These are phyloP conservation scores for Ficedula albicollis DNA, from an alignment of 2,797 vertebrate genomes.

Conservation along the genomic window DNA sequence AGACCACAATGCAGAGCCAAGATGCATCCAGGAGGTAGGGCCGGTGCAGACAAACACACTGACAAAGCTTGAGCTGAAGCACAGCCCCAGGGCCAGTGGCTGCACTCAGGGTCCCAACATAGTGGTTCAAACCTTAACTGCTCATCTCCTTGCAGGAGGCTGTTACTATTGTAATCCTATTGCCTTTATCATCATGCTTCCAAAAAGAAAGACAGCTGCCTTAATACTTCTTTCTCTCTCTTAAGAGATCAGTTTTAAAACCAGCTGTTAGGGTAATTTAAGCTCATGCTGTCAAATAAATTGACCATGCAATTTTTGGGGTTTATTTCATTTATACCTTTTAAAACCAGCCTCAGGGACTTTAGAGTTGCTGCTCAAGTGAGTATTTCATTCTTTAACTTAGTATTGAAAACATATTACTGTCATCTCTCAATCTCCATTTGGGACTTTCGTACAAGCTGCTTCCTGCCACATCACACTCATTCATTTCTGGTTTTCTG, in stretches of 20 bases:
- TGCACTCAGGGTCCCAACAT: accelerated
- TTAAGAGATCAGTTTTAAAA: neutral
- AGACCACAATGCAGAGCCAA: neutral
- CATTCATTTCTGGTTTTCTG: slow-evolving; percentile 19
- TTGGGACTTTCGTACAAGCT: neutral
- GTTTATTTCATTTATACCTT: slow-evolving; percentile 58
- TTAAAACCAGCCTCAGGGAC: neutral
- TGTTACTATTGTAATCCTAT: neutral
- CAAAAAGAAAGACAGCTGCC: slow-evolving; percentile 50
- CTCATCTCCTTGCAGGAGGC: neutral
- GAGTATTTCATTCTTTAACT: slow-evolving; percentile 20
- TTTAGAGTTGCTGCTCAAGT: neutral
- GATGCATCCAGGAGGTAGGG: neutral
- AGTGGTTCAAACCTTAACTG: neutral
- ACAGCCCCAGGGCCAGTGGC: neutral
- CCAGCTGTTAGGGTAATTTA: slow-evolving; percentile 54
- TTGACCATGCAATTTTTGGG: slow-evolving; percentile 39
- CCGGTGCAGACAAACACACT: neutral
- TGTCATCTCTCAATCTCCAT: neutral
- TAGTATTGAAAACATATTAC: slow-evolving; percentile 11
- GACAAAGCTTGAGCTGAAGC: neutral
- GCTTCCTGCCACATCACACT: slow-evolving; percentile 46
- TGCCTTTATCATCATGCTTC: neutral
- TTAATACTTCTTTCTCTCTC: neutral
- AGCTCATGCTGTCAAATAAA: slow-evolving; percentile 40